Evolutionary conservation across 2,113 vertebrate genomes (phyloP), one percentile per base, ranked within the genome.

Genomic region (Dunckerocampus dactyliophorus): DNA sequence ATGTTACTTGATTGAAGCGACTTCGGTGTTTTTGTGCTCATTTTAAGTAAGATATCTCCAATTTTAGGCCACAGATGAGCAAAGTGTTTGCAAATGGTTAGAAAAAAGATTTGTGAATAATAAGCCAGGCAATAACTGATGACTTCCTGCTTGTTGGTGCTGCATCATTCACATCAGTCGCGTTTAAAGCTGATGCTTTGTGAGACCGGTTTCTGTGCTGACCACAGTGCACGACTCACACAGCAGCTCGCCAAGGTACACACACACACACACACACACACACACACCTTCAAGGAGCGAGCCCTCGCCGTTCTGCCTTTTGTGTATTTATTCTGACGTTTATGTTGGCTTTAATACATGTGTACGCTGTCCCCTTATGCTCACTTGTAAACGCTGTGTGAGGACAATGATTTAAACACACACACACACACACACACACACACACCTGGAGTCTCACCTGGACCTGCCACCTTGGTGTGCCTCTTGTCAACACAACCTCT

Each of bases 261-360:
- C 39, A 43, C 39, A 52, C 37, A 39, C 37, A 39, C 37, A 39
- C 37, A 39, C 37, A 39, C 37, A 39, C 37, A 39, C 39, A 42
- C 39, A 42, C 60, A 67, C 49, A 63, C 62, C 58, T 72, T 57
- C 59, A 67, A 51, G 52, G 68, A 73, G 62, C 21, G 10, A 63
- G 51, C 28, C 16, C n/a, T 68, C 47, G 62, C 66, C 62, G 63
- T 59, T 67, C 62, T 54, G 20, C 71, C 49, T 47, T 37, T 53
- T 46, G 65, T 80, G 63, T 82, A 75, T 87, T 77, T 79, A 71
- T 76, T 85, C 70, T 69, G 74, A 81, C 75, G 61, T 76, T 87
- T 56, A 52, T 8, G 54, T 89, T 83, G 89, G 89, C 85, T 92
- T 90, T 89, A 89, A 83, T 74, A 71, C 68, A 52, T 75, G 62